Evolutionary conservation across 2,113 vertebrate species (phyloP), one percentile per base, ranked within the genome.

Genomic region (Coreoperca whiteheadi): DNA sequence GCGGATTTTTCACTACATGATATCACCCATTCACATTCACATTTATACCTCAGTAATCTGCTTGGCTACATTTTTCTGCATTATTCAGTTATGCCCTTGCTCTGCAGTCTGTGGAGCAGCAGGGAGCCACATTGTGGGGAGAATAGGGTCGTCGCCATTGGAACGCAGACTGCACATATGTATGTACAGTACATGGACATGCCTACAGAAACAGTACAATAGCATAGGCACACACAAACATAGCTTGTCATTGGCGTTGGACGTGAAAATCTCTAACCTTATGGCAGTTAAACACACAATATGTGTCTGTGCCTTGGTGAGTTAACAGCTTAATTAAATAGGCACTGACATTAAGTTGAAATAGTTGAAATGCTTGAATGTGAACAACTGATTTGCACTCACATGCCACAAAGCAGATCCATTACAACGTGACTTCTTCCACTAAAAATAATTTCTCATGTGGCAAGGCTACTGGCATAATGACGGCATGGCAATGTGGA

Each of bases 71-170:
- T 68, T 83, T 74, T 71, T 20, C 30, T 83, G 53, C 60, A 41
- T 83, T 82, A 82, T 86, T 82, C 78, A 87, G 77, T 51, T 51
- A 21, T 72, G 57, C 12, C 61, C 43, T 72, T 71, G 46, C 85
- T 56, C 79, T 70, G 60, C 30, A 63, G 76, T 30, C 43, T 74
- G 37, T 72, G 48, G 64, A 77, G 68, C 68, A 74, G 72, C 57
- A 37, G 43, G 20, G 28, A 61, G 34, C 20, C 18, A 15, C 41
- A 37, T 12, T 15, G 39, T 43, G 46, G 48, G 63, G 56, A 65
- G 6, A 63, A 74, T 14, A 18, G 65, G 64, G 30, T 25, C 39
- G n/a, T 61, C 68, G 32, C 78, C n/a, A 25, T 3, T 69, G 56
- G 21, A 69, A 46, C 11, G 23, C 43, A 46, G 32, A 76, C 16